A percentile compares a stretch with the other conserved stretches of the same genome.
phyloP scores from a whole-genome alignment of 2,888 invertebrate genomes.

The Cephus nigrinus region DNA sequence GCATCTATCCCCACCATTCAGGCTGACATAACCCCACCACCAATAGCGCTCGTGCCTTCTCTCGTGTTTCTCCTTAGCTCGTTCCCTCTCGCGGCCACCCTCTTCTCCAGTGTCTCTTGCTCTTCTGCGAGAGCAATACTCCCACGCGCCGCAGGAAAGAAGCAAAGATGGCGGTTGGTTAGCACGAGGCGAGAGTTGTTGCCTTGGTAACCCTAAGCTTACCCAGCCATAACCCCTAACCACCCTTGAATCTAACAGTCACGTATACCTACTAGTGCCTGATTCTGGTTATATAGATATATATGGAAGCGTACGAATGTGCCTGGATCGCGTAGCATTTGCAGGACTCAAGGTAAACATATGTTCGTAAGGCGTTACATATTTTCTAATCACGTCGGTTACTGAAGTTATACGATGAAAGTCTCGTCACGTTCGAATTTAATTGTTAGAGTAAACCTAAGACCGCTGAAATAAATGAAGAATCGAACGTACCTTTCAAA shows the following conservation, averaged over 20 bases:
- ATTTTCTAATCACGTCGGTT: neutral
- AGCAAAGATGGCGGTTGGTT: constrained; percentile 53
- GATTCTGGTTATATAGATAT: neutral
- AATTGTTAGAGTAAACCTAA: neutral
- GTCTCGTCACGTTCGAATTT: neutral
- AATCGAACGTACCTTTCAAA: constrained; percentile 44
- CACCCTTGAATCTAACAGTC: constrained; percentile 8
- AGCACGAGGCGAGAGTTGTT: constrained; percentile 64
- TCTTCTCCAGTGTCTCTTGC: constrained; percentile 13
- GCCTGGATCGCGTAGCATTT: neutral
- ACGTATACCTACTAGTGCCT: neutral
- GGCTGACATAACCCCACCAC: neutral
- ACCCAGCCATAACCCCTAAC: constrained; percentile 54
- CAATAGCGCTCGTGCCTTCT: constrained; percentile 26
- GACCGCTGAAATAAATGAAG: neutral
- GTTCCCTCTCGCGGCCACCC: constrained; percentile 10
- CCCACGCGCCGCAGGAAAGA: constrained; percentile 36
- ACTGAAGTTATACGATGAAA: neutral
- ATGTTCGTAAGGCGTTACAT: neutral
- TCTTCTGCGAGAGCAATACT: constrained; percentile 19
- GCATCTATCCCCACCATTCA: neutral
- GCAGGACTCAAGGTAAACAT: neutral
- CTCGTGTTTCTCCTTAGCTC: constrained; percentile 23
- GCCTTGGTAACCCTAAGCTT: constrained; percentile 64
- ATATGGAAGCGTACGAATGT: neutral